Percentiles rank a stretch among this genome's conserved stretches.
Evolutionary conservation across 2,113 vertebrate genomes (phyloP).

Genomic region (Myotis lucifugus): DNA sequence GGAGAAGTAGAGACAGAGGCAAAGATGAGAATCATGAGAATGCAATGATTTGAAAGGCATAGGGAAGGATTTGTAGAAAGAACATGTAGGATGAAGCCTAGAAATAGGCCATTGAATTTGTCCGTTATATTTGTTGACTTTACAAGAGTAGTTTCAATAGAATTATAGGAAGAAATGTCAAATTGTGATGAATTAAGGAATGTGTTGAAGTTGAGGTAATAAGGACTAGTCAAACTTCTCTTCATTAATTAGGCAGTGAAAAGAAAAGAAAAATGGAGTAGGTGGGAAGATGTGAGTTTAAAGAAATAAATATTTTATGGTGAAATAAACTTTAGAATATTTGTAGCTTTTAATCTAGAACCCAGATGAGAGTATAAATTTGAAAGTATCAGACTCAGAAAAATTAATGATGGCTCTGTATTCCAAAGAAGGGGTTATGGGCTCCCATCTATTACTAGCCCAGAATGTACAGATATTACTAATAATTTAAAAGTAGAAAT

Average conservation of each 20-base stretch:
- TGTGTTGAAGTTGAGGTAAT: neutral
- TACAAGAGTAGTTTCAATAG: neutral
- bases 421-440: no score
- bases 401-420: neutral
- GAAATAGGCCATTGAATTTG: neutral
- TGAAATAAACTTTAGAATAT: neutral
- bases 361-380: neutral
- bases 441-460: neutral
- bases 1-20: neutral
- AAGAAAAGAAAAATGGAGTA: neutral
- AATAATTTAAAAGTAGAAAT: neutral
- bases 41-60: neutral
- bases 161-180: neutral
- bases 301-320: neutral
- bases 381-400: neutral
- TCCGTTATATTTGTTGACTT: neutral
- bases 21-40: neutral
- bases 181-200: neutral
- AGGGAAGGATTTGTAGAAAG: neutral
- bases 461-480: no score
- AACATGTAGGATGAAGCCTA: neutral
- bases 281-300: neutral
- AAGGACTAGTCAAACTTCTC: neutral
- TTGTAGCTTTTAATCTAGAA: neutral
- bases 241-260: neutral